Evolutionary conservation across 1,140 invertebrate genomes (phyloP).

Genomic region (Ceratina japonica): DNA sequence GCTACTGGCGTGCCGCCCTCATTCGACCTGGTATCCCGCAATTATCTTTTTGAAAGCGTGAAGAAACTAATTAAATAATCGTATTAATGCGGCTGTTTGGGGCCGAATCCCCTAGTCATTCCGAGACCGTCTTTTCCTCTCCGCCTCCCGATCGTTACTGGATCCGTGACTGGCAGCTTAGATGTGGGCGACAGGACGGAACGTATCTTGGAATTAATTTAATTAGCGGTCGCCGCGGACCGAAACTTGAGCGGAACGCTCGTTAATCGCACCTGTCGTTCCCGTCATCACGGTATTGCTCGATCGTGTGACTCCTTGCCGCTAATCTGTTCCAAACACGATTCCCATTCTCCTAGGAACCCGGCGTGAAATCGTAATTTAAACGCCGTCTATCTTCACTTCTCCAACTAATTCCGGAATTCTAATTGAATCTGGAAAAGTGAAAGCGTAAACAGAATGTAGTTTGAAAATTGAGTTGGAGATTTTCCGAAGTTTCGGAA

Average conservation of each 20-base stretch:
- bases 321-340: no score
- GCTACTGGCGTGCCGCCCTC: no score
- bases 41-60: not conserved
- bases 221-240: slow-evolving; percentile 75
- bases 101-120: slow-evolving; percentile 39
- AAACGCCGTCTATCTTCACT: no score
- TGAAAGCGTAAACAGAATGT: no score
- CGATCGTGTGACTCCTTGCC: no score
- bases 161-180: slow-evolving; percentile 48
- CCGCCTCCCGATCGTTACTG: slow-evolving; percentile 16
- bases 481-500: no score
- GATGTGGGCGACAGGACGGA: slow-evolving; percentile 33
- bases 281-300: slow-evolving; percentile 15
- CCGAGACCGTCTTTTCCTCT: not conserved
- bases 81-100: slow-evolving; percentile 31
- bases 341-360: no score
- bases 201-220: slow-evolving; percentile 74
- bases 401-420: no score
- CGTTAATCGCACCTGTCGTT: slow-evolving; percentile 76
- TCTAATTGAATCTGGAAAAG: no score
- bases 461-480: no score
- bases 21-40: not conserved
- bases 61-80: slow-evolving; percentile 42
- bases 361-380: no score
- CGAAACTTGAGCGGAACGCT: slow-evolving; percentile 72